Evolutionary conservation across 2,888 invertebrate species (phyloP).

Genomic region (Creontiades dilutus): DNA sequence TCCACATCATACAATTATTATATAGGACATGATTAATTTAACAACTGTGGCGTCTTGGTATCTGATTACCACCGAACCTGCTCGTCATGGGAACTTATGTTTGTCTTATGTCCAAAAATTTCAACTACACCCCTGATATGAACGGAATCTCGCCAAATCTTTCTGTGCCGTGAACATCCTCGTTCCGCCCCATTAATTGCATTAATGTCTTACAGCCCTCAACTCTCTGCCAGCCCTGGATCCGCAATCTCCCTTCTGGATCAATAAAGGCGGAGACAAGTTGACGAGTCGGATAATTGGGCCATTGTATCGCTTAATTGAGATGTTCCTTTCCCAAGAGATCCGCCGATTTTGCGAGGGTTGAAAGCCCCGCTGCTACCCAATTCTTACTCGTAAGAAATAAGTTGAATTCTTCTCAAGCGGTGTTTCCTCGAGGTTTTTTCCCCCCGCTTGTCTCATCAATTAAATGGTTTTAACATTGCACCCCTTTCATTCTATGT

Average conservation of each 20-base stretch:
- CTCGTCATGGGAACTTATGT: conserved; percentile 1
- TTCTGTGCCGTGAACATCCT: neutral
- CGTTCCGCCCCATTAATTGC: conserved; percentile 24
- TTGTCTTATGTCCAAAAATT: neutral
- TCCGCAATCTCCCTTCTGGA: conserved; percentile 11
- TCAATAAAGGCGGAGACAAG: conserved; percentile 26
- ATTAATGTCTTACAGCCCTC: neutral
- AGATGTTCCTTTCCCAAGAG: conserved; percentile 43
- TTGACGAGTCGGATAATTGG: conserved; percentile 31
- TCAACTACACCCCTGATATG: neutral
- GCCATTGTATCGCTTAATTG: conserved; percentile 47
- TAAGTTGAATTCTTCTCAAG: neutral
- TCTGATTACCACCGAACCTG: neutral
- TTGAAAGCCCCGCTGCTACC: neutral
- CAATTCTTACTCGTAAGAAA: neutral
- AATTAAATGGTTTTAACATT: neutral
- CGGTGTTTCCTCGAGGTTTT: neutral
- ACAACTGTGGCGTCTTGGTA: too few species aligned
- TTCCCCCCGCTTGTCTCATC: neutral
- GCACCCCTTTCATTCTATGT: neutral
- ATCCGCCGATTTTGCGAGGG: neutral
- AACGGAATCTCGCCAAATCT: conserved; percentile 2
- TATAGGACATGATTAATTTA: too few species aligned
- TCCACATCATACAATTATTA: too few species aligned
- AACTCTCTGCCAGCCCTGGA: neutral